Base-by-base conservation (phyloP, 1,140 invertebrate species). In the Anastrepha obliqua region DNA sequence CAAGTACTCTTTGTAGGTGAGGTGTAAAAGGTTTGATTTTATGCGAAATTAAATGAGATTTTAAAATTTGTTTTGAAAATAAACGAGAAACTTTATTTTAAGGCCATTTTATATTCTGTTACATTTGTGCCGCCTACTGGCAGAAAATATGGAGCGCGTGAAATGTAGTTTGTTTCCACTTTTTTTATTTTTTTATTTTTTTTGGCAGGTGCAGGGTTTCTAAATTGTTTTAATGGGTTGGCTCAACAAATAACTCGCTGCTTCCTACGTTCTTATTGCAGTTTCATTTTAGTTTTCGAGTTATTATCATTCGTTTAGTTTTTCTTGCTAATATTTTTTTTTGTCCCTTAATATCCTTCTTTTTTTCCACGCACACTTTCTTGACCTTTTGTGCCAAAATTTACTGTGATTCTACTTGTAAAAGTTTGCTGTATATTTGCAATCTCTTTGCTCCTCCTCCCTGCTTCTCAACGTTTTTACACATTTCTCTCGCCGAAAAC, bases 61-160 rank as follows among this genome's bases (percentile, higher is more conserved):
- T 2, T 47, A 0, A 47, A 74, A 6, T 55, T 81, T 51, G 11
- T 74, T n/a, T 74, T n/a, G 9, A 17, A 74, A 74, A 74, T 74
- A 74, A 74, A 74, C 44, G 67, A 13, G 39, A 15, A 44, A 74
- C 3, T 44, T 74, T n/a, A 74, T 74, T 55, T 81, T 81, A 81
- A 81, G 74, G 74, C 74, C 47, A 81, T 81, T 11, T 81, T 70
- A 29, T 8, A 20, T 81, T n/a, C 9, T n/a, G 2, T 81, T 81
- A 13, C 1, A 55, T 55, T 55, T 55, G 51, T 81, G 74, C 74
- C 20, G 64, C 15, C 44, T 74, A 67, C 13, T 7, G 15, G 13
- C 13, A 81, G 74, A 29, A 20, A 29, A 47, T 81, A 9, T 4
- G 74, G 1, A 11, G 74, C 47, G 13, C 42, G 67, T 29, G 29